Evolutionary conservation across 2,113 vertebrate genomes (phyloP).

Genomic region (Dasyurus viverrinus): DNA sequence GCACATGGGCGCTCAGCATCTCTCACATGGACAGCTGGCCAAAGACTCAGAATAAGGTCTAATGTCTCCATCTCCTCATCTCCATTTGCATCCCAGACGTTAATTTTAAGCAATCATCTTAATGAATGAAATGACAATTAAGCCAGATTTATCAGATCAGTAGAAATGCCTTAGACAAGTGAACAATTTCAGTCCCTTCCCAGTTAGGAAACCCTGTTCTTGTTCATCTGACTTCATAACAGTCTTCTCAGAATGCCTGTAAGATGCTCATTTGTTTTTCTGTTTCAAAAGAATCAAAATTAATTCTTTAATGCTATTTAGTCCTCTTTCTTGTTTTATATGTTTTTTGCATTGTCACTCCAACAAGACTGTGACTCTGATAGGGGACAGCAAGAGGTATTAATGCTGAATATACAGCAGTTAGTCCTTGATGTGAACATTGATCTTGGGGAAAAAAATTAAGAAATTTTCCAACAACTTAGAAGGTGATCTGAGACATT

Average conservation of each 20-base stretch:
- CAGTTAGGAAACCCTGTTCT: not conserved
- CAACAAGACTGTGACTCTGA: not conserved
- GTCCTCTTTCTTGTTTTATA: not conserved
- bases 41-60: conserved; percentile 57
- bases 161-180: conserved; percentile 60
- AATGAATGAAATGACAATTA: conserved; percentile 70
- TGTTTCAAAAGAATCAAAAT: not conserved
- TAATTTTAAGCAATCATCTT: conserved; percentile 72
- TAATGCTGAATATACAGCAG: not conserved
- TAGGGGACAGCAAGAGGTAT: not conserved
- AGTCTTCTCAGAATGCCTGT: not conserved
- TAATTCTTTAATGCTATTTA: not conserved
- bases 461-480: conserved; percentile 4
- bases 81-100: conserved; percentile 50
- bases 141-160: conserved; percentile 53
- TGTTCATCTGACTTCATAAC: conserved; percentile 28
- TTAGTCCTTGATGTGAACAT: not conserved
- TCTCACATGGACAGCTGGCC: conserved; percentile 70
- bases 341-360: not conserved
- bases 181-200: not conserved
- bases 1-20: conserved; percentile 49
- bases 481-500: not conserved
- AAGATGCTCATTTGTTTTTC: not conserved
- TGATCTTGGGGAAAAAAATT: not conserved
- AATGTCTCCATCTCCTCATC: conserved; percentile 64